Conservation (phyloP, 1,140 invertebrate genomes). For the Drosophila arawakana region DNA sequence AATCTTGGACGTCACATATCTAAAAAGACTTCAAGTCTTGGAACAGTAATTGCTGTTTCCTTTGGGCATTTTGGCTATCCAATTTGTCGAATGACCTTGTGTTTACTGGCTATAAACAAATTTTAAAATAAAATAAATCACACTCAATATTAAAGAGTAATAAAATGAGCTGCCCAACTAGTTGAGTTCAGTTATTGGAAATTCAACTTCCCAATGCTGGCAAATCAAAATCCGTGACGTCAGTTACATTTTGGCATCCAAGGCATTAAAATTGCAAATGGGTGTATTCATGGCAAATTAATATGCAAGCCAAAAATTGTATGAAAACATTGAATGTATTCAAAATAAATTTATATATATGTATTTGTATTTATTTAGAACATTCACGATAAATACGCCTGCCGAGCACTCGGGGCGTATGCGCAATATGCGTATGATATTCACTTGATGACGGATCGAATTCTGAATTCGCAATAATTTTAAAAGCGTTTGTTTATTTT, state of each 20-base stretch:
- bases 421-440: conserved; percentile 30
- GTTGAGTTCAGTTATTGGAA: conserved; percentile 19
- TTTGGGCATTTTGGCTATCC: conserved; percentile 3
- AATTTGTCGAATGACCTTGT: conserved; percentile 8
- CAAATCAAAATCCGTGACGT: conserved; percentile 26
- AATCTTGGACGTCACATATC: conserved; percentile 12
- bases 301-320: conserved; percentile 16
- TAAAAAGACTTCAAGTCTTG: neutral
- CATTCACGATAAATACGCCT: conserved; percentile 29
- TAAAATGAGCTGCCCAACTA: neutral
- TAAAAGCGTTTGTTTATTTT: conserved; percentile 28
- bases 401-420: conserved; percentile 44
- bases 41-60: conserved; percentile 20
- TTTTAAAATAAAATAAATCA: conserved; percentile 29
- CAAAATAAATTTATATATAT: conserved; percentile 3
- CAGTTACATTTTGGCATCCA: conserved; percentile 11
- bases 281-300: conserved; percentile 14
- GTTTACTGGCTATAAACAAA: conserved; percentile 17
- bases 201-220: conserved; percentile 16
- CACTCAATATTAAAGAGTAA: conserved; percentile 23
- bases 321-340: conserved; percentile 2
- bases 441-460: conserved; percentile 40
- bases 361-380: conserved; percentile 19
- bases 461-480: conserved; percentile 41
- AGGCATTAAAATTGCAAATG: conserved; percentile 22